These are phyloP conservation scores for Colaptes auratus DNA, from an alignment of 2,113 vertebrate genomes.

Conservation along the genomic window DNA sequence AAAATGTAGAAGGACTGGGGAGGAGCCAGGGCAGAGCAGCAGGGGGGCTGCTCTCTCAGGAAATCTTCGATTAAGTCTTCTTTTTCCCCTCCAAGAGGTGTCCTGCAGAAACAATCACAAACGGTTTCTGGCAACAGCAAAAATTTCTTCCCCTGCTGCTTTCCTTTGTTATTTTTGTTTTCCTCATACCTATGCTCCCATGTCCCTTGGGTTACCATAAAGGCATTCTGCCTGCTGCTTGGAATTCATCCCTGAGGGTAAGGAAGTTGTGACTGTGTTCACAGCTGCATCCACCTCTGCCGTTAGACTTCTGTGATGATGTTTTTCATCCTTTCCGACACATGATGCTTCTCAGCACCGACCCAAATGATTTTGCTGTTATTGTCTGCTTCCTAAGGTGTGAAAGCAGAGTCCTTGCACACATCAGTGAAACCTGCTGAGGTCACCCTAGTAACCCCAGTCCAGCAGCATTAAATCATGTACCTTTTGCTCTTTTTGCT, in stretches of 20 bases:
- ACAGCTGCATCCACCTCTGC: constrained; percentile 11
- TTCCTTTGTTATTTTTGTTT: constrained; percentile 21
- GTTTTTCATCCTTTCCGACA: neutral
- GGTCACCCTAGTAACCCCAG: neutral
- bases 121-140: neutral
- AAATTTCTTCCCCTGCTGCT: neutral
- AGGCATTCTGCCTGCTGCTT: constrained; percentile 17
- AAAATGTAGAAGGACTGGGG: neutral
- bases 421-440: neutral
- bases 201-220: constrained; percentile 38
- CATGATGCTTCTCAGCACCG: neutral
- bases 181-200: neutral
- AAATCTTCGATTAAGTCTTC: neutral
- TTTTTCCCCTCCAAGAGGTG: neutral
- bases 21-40: neutral
- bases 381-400: neutral
- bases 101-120: neutral
- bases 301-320: neutral
- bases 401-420: neutral
- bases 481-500: neutral
- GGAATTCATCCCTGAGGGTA: constrained; percentile 9
- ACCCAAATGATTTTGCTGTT: neutral
- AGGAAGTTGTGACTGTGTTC: neutral
- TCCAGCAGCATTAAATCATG: neutral
- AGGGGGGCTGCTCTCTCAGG: neutral